phyloP scores from a whole-genome alignment of 2,113 vertebrate genomes.

The Falco punctatus region DNA sequence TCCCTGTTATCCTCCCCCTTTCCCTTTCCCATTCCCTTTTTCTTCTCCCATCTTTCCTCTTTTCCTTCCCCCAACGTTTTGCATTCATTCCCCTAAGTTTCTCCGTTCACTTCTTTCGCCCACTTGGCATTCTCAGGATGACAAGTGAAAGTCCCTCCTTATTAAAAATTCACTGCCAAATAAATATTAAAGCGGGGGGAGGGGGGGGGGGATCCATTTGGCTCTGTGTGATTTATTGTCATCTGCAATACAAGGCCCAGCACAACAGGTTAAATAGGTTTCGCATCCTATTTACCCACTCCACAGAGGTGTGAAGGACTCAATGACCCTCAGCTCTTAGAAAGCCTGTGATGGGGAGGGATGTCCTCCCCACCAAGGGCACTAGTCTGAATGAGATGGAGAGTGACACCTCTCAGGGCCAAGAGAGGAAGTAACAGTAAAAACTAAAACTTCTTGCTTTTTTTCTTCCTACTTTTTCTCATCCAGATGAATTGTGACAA shows the following conservation, averaged over 20 bases:
- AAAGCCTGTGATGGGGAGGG: not conserved
- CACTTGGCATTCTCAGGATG: not conserved
- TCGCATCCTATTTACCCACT: not conserved
- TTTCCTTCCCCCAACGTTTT: not conserved
- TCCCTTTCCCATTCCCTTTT: not conserved
- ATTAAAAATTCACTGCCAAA: constrained; percentile 49
- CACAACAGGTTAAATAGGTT: constrained; percentile 2
- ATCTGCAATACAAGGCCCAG: not conserved
- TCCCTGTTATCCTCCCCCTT: not conserved
- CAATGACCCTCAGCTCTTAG: not conserved
- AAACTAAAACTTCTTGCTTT: not conserved
- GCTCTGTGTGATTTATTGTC: not conserved
- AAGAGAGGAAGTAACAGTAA: not conserved
- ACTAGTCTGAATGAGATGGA: not conserved
- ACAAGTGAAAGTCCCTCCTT: not conserved
- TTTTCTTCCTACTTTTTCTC: not conserved
- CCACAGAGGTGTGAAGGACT: not conserved
- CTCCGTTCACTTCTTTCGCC: not conserved
- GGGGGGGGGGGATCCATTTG: not conserved
- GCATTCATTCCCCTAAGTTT: not conserved
- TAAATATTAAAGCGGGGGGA: constrained; percentile 27
- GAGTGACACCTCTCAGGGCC: not conserved
- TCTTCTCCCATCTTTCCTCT: not conserved
- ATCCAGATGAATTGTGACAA: not conserved
- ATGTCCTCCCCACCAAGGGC: not conserved